These are phyloP conservation scores for Stegophylla sp. DNA, from an alignment of 2,888 invertebrate genomes.

Conservation along the genomic window DNA sequence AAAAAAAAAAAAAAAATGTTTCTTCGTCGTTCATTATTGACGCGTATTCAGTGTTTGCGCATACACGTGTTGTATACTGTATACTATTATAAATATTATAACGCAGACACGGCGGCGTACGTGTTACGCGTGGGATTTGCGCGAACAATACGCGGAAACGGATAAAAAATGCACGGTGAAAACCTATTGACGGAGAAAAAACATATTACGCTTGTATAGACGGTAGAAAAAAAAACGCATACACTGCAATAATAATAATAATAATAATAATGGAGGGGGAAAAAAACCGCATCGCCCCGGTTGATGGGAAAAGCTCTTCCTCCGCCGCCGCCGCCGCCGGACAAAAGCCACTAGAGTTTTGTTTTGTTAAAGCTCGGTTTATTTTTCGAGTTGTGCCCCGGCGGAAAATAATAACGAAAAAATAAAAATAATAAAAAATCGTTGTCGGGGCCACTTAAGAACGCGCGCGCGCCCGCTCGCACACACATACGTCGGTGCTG, in stretches of 20 bases:
- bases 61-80: not conserved
- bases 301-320: slow-evolving; percentile 30
- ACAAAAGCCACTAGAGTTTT: slow-evolving; percentile 56
- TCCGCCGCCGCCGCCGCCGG: not conserved
- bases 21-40: slow-evolving; percentile 32
- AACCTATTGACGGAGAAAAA: slow-evolving; percentile 43
- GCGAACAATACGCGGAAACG: slow-evolving; percentile 36
- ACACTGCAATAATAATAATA: no score
- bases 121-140: not conserved
- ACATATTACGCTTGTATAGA: no score
- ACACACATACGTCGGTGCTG: not conserved
- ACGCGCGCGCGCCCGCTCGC: no score
- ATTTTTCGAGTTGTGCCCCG: slow-evolving; percentile 40
- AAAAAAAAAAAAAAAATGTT: slow-evolving; percentile 36
- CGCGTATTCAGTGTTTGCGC: not conserved
- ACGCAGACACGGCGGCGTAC: not conserved
- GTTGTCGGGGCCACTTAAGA: slow-evolving; percentile 39
- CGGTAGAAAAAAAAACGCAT: not conserved
- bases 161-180: slow-evolving; percentile 38
- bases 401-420: slow-evolving; percentile 37
- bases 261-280: not conserved
- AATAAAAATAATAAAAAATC: slow-evolving; percentile 7
- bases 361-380: slow-evolving; percentile 54
- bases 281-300: slow-evolving; percentile 9
- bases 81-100: not conserved